Percentiles rank a stretch among this genome's conserved stretches.
Evolutionary conservation across 2,113 vertebrate genomes (phyloP).

Genomic region (Salminus brasiliensis): DNA sequence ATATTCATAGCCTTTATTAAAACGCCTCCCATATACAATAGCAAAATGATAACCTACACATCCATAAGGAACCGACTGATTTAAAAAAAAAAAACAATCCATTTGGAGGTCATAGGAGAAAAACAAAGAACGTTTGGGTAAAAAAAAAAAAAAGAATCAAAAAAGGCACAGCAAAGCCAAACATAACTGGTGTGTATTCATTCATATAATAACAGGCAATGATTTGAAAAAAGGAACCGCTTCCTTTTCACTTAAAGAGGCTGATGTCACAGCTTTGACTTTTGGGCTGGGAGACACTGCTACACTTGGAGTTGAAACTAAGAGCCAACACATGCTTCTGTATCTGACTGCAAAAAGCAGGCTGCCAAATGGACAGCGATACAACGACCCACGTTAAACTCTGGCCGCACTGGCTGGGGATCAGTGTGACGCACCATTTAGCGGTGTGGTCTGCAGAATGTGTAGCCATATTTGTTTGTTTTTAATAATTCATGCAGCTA

Average conservation of each 20-base stretch:
- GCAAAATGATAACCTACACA: slow-evolving; percentile 57
- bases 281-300: neutral
- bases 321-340: neutral
- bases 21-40: slow-evolving; percentile 7
- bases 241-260: neutral
- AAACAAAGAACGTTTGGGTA: neutral
- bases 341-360: neutral
- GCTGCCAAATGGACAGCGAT: neutral
- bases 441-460: slow-evolving; percentile 65
- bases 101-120: slow-evolving; percentile 27
- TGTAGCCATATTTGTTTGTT: slow-evolving; percentile 76
- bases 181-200: neutral
- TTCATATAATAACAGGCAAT: neutral
- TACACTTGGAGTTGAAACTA: neutral
- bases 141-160: slow-evolving; percentile 41
- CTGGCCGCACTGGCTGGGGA: neutral
- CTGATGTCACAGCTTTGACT: neutral
- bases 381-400: neutral
- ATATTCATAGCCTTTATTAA: slow-evolving; percentile 53
- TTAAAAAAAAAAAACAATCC: slow-evolving; percentile 49
- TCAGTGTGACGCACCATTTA: slow-evolving; percentile 51
- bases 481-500: slow-evolving; percentile 84
- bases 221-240: neutral
- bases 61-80: slow-evolving; percentile 53
- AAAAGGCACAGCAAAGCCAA: neutral